Base-by-base conservation (phyloP, 1,140 invertebrate species). In the Lethocerus indicus region DNA sequence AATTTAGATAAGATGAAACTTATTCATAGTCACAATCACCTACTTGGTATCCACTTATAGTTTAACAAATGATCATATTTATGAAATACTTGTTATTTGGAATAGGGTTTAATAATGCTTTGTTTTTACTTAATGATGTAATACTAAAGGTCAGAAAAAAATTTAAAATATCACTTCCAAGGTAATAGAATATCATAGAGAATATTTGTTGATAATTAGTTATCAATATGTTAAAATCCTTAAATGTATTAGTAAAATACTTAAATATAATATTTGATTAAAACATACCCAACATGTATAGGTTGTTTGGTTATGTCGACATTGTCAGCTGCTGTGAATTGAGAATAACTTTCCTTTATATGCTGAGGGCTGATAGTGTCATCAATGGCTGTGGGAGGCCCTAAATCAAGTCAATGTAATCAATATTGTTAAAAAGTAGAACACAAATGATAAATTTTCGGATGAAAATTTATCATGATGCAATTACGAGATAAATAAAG, bases 271-370 rank as follows among this genome's bases (percentile, higher is more conserved):
- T 26, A 28, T 40, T 52, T 14, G 46, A 39, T 45, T 39, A 36
- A n/a, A n/a, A 64, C 78, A 74, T 70, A 87, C 83, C 83, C 83
- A 57, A 82, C 75, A 62, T 79, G 75, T 18, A 80, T 71, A 18
- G 78, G 76, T 59, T 80, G 73, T 54, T 74, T 67, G 35, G 72
- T 70, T 45, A 87, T 75, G 54, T 79, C 80, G 41, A 82, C 71
- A 64, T 79, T 87, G 65, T 79, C 83, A 0, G 77, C 69, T 21
- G 77, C 72, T 28, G 70, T 73, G 62, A 64, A 72, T 65, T 58
- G 69, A 59, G 60, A 53, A 39, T 65, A 67, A 23, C 54, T 54
- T 45, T 66, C 64, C 52, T 65, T 65, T 7, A 68, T 63, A 58
- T 77, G 75, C 55, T 75, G 73, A 29, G 77, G 76, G 59, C 75